These are phyloP conservation scores for Mus minutoides DNA, from an alignment of 2,797 vertebrate species.

Conservation along the genomic window DNA sequence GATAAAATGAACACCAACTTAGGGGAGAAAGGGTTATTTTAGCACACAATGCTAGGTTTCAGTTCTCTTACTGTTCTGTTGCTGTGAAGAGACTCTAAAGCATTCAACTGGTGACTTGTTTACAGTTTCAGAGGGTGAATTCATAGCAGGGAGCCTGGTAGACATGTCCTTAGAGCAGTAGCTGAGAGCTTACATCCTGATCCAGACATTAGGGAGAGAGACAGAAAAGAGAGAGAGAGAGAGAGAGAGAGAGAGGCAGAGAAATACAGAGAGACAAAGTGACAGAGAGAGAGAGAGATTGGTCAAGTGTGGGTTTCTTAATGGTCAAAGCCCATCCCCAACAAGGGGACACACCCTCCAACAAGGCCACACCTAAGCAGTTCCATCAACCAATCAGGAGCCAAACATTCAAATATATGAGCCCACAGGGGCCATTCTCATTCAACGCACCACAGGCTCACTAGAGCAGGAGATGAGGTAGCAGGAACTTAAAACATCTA, in stretches of 20 bases:
- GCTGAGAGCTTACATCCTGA: not conserved
- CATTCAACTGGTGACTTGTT: not conserved
- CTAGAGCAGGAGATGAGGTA: not conserved
- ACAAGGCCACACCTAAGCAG: not conserved
- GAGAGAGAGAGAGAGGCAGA: not conserved
- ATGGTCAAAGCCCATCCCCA: not conserved
- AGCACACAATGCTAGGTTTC: not conserved
- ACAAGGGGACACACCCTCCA: not conserved
- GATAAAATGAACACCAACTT: not conserved
- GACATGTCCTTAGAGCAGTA: not conserved
- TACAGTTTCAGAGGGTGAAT: not conserved
- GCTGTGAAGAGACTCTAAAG: not conserved
- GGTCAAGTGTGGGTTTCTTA: not conserved
- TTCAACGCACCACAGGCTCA: not conserved
- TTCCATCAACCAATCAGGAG: not conserved
- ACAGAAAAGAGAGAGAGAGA: too few relatives aligned
- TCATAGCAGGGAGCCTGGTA: not conserved
- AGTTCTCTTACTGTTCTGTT: not conserved
- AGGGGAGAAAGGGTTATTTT: not conserved
- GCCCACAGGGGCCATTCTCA: not conserved
- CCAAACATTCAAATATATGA: not conserved
- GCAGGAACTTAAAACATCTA: too few relatives aligned
- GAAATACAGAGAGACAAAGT: not conserved
- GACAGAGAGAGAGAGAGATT: not conserved
- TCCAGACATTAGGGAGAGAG: not conserved